Base-by-base conservation (phyloP, 2,113 vertebrate species). In the Mesembrinibis cayennensis region DNA sequence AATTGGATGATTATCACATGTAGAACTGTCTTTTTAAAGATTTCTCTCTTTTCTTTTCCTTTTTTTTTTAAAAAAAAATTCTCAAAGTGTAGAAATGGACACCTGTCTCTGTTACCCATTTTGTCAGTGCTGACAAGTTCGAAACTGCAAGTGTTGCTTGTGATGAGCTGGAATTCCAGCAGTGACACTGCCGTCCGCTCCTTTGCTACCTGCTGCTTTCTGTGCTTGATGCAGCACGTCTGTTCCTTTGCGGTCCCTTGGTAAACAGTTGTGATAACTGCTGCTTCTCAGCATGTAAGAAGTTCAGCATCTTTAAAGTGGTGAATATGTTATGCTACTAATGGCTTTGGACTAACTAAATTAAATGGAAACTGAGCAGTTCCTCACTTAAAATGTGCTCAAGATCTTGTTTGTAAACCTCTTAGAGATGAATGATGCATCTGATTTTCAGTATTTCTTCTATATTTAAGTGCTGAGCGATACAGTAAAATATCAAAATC, bases 191-290 rank as follows among this genome's bases (percentile, higher is more conserved):
- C 32, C 16, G 11, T 73, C 1, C 1, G 5, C 40, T 92, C 13
- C 45, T 32, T 61, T 16, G 10, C 36, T 87, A 50, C 22, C 44
- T 77, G 63, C 27, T 5, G 11, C 53, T 88, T 47, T 56, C 78
- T 69, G 53, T 62, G 38, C 70, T 52, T 59, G 32, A 12, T 62
- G 62, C 34, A 49, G 16, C 32, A 63, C 5, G 23, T 56, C 55
- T 38, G 17, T 66, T 82, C n/a, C 36, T 91, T 38, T 53, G n/a
- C 0, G 1, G 27, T 27, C 21, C 58, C 0, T 0, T 4, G 29
- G 17, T 26, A 38, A 82, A 23, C 11, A 52, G 10, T 4, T 71
- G 47, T 65, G 74, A 12, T 67, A 61, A 16, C 26, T 76, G 50
- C 32, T 26, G 29, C 12, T 89, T 45, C 36, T 40, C 23, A 38